Conservation (phyloP, 2,113 vertebrate species). For the Apodemus sylvaticus region DNA sequence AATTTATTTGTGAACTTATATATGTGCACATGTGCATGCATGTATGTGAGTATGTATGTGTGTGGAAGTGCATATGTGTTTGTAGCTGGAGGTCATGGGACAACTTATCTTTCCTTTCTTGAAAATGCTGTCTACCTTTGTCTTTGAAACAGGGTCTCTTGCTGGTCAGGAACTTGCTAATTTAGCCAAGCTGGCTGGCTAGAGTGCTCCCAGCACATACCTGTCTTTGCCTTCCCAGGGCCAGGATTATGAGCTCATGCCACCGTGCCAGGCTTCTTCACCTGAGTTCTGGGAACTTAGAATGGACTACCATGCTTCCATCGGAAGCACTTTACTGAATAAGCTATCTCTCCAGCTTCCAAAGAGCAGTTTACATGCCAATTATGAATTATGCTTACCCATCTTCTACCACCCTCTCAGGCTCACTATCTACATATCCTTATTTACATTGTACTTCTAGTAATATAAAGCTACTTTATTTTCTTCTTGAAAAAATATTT, state of each 20-base stretch:
- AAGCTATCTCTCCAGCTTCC: neutral
- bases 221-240: neutral
- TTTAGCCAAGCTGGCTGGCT: neutral
- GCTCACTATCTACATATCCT: neutral
- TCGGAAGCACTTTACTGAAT: neutral
- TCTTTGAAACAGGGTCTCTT: neutral
- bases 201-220: neutral
- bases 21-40: neutral
- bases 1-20: neutral
- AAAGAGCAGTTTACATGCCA: neutral
- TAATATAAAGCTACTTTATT: slow-evolving; percentile 16
- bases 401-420: neutral
- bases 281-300: neutral
- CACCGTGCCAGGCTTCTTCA: neutral
- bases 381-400: neutral
- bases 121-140: neutral
- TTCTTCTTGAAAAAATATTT: neutral
- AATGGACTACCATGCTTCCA: neutral
- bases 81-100: neutral
- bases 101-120: neutral
- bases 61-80: neutral
- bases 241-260: neutral
- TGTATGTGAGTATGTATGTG: neutral
- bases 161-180: neutral
- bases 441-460: neutral